Evolutionary conservation across 2,888 invertebrate species (phyloP).

Genomic region (Trissoscelio sp.): DNA sequence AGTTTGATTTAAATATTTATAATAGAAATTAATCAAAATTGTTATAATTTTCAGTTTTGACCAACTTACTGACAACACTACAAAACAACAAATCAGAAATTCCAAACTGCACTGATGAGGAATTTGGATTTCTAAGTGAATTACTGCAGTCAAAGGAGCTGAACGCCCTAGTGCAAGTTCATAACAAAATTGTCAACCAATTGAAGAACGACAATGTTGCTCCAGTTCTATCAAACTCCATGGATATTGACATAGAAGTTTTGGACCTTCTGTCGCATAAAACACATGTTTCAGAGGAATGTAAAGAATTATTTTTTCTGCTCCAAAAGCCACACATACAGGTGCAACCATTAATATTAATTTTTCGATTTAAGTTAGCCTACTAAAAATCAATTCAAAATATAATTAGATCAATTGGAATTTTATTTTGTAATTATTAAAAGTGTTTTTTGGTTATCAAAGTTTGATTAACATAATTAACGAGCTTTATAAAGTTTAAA

Average conservation of each 20-base stretch:
- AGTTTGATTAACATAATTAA: too few relatives aligned
- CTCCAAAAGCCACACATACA: constrained; percentile 94
- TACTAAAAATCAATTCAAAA: constrained; percentile 1
- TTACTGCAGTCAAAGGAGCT: constrained; percentile 94
- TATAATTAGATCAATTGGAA: too few relatives aligned
- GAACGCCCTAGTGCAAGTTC: constrained; percentile 95
- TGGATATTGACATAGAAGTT: constrained; percentile 90
- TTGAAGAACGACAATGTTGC: constrained; percentile 93
- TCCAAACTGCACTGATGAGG: constrained; percentile 90
- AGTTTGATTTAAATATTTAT: too few relatives aligned
- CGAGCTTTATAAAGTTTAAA: too few relatives aligned
- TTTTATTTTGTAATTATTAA: too few relatives aligned
- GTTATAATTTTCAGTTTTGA: constrained; percentile 87
- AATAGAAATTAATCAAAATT: background rate
- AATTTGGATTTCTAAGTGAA: constrained; percentile 93
- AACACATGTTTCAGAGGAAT: constrained; percentile 88
- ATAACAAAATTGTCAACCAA: constrained; percentile 93
- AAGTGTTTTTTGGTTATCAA: too few relatives aligned
- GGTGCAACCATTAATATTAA: constrained; percentile 83
- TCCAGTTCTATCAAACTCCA: constrained; percentile 92
- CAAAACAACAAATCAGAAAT: constrained; percentile 90
- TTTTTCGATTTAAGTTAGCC: constrained; percentile 11
- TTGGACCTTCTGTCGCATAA: constrained; percentile 90
- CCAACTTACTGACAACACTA: constrained; percentile 91
- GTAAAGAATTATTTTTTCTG: constrained; percentile 91